Evolutionary conservation across 2,797 vertebrate genomes (phyloP).

Genomic region (Pseudopleuronectes americanus): DNA sequence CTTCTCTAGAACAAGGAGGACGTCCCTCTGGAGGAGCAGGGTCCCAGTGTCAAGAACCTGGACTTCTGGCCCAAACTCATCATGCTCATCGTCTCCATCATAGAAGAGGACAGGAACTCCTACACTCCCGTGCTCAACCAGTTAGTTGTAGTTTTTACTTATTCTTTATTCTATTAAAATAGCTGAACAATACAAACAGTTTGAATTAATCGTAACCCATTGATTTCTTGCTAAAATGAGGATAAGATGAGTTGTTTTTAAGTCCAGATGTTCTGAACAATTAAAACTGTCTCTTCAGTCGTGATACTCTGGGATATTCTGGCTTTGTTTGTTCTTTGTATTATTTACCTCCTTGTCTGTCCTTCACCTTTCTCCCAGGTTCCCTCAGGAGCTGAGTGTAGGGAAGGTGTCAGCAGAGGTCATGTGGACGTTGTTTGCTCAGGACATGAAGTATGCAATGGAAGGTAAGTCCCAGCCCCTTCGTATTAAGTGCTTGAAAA

Average conservation of each 20-base stretch:
- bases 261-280: not conserved
- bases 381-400: slow-evolving; percentile 96
- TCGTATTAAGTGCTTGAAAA: too few species aligned
- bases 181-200: not conserved
- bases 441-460: slow-evolving; percentile 99
- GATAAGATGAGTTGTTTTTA: not conserved
- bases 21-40: slow-evolving; percentile 92
- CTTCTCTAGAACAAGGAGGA: slow-evolving; percentile 89
- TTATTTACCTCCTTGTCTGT: slow-evolving; percentile 31
- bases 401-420: slow-evolving; percentile 97
- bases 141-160: slow-evolving; percentile 80
- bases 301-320: not conserved
- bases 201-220: not conserved
- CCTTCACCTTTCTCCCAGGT: slow-evolving; percentile 82
- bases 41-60: slow-evolving; percentile 94
- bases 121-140: slow-evolving; percentile 97
- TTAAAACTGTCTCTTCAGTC: too few species aligned
- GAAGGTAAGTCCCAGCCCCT: slow-evolving; percentile 86
- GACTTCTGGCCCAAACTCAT: slow-evolving; percentile 99
- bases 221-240: too few species aligned
- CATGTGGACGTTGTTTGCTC: slow-evolving; percentile 97
- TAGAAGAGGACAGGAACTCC: slow-evolving; percentile 97
- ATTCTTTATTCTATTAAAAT: not conserved
- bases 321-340: too few species aligned
- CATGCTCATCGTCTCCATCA: slow-evolving; percentile 97